Conservation (phyloP, 2,797 vertebrate genomes). For the Lateolabrax maculatus region DNA sequence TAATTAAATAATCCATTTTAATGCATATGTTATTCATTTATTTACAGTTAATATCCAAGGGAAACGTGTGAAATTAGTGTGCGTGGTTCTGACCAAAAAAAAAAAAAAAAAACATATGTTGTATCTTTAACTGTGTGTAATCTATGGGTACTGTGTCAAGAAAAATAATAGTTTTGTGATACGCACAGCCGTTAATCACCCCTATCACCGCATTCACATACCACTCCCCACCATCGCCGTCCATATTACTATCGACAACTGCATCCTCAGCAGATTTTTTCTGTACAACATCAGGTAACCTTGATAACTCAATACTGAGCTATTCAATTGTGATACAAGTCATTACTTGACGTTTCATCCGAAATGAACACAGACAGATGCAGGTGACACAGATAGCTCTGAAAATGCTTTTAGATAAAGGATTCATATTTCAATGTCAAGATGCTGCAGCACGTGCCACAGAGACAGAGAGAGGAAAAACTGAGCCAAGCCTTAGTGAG, state of each 20-base stretch:
- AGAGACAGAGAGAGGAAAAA: conserved; percentile 19
- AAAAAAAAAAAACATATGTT: no score
- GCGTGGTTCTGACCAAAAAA: not conserved
- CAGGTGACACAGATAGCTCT: conserved; percentile 19
- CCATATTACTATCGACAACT: not conserved
- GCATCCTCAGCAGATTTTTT: not conserved
- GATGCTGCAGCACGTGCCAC: conserved; percentile 30
- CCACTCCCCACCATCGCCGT: not conserved
- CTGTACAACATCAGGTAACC: conserved; percentile 3
- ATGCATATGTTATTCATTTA: not conserved
- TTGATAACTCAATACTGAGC: not conserved
- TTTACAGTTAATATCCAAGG: not conserved
- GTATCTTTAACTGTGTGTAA: not conserved
- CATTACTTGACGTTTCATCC: not conserved
- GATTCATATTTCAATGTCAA: conserved; percentile 57
- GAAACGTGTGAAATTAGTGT: no score
- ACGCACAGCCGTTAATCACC: not conserved
- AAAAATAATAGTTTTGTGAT: not conserved
- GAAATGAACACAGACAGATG: conserved; percentile 24
- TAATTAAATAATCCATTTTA: not conserved
- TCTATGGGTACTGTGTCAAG: not conserved
- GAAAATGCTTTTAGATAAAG: conserved; percentile 40
- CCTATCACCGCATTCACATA: not conserved
- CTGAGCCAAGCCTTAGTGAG: conserved; percentile 38
- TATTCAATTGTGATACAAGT: not conserved